A percentile compares a stretch with the other conserved stretches of the same genome.
Conservation (phyloP, 2,797 vertebrate species). For the Sus cebifrons region DNA sequence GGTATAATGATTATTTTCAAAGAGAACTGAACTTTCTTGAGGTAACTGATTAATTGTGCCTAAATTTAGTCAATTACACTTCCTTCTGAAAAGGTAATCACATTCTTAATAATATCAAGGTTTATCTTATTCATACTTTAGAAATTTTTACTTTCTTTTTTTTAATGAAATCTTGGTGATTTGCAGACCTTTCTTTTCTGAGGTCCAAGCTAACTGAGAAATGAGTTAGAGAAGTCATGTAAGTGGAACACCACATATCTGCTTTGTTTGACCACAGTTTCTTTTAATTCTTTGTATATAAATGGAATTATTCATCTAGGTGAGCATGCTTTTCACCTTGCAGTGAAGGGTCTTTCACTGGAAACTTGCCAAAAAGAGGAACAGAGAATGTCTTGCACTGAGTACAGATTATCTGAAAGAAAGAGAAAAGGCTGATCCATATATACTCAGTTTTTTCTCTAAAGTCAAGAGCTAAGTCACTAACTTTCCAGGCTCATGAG, state of each 20-base stretch:
- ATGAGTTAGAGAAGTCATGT: not conserved
- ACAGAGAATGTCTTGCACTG: not conserved
- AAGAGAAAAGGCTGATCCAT: not conserved
- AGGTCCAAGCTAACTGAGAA: not conserved
- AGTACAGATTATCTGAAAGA: not conserved
- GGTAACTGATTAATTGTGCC: slow-evolving; percentile 65
- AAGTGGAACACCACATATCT: not conserved
- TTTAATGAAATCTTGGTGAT: not conserved
- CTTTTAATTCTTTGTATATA: not conserved
- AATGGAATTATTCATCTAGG: not conserved
- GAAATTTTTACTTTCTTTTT: slow-evolving; percentile 2
- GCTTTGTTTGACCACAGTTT: not conserved
- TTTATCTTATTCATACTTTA: not conserved
- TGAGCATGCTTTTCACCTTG: not conserved
- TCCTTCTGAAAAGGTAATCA: slow-evolving; percentile 47
- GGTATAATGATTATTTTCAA: slow-evolving; percentile 69
- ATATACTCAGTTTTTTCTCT: not conserved
- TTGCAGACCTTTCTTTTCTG: not conserved
- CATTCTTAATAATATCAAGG: not conserved
- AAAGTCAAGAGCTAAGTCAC: not conserved
- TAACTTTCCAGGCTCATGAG: not conserved
- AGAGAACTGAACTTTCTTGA: slow-evolving; percentile 50
- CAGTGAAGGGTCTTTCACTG: not conserved
- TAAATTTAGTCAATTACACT: slow-evolving; percentile 65
- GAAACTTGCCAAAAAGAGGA: not conserved